Base-by-base conservation (phyloP, 2,888 invertebrate genomes). In the Andrena marginata region DNA sequence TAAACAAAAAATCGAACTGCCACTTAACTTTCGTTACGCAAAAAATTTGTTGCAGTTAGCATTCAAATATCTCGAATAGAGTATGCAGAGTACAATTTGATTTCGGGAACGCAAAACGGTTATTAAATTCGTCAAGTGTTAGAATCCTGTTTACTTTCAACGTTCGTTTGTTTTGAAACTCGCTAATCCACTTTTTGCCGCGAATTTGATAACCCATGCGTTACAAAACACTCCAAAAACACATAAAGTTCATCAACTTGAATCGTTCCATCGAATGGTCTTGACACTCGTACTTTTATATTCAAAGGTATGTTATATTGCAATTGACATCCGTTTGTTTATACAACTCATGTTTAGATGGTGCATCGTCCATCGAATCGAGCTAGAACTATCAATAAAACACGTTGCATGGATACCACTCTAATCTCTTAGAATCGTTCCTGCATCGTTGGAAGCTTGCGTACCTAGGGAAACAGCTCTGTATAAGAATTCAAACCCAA, bases 281-380 rank as follows among this genome's bases (percentile, higher is more conserved):
- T 49, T 48, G 62, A 67, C 62, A 71, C 49, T 54, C 79, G 77
- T 84, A 77, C 0, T 65, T 64, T 81, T 79, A 80, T 54, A 86
- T 63, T 81, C 88, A 87, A 75, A 77, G 56, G 86, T 87, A 87
- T 59, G 74, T 86, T 86, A 83, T 74, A 82, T 83, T 83, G 82
- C 87, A 88, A 88, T 88, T 88, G 87, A 88, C 87, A 85, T 88
- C 64, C 73, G 76, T 88, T 88, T 86, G 64, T 85, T 85, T 83
- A 80, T 82, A 79, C 79, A 84, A 79, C 77, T 76, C 78, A 70
- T 51, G 42, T 70, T 62, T 54, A 59, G 56, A 68, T 35, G 31
- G 59, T 54, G 70, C 59, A 42, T 51, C 68, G 64, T 42, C 63
- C 68, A 69, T 73, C 56, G 62, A 56, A 26, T 69, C 33, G 23